A percentile compares a stretch with the other conserved stretches of the same genome.
phyloP scores from a whole-genome alignment of 2,797 vertebrate species.

The Loris lydekkerianus region DNA sequence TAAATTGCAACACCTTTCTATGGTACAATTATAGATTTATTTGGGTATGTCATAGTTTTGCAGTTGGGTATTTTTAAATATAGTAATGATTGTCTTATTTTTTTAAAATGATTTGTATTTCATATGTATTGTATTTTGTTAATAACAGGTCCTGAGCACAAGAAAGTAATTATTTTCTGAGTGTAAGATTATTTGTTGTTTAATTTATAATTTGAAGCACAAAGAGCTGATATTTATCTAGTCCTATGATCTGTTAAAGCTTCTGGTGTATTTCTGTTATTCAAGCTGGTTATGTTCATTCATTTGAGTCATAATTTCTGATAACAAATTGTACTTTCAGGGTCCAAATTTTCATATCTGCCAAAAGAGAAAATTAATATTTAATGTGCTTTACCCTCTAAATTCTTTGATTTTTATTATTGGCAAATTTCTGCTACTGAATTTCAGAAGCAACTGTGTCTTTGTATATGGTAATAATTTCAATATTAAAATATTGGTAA shows the following conservation, averaged over 20 bases:
- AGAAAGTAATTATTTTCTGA: constrained; percentile 57
- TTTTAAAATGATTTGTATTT: constrained; percentile 55
- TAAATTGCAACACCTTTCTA: neutral
- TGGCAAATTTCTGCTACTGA: constrained; percentile 61
- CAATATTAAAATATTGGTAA: constrained; percentile 39
- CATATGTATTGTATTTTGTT: constrained; percentile 57
- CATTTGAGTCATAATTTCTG: constrained; percentile 46
- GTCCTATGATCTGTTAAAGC: neutral
- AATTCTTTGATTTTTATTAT: constrained; percentile 49
- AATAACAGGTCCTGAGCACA: constrained; percentile 21
- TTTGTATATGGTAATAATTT: constrained; percentile 56
- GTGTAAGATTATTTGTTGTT: constrained; percentile 8
- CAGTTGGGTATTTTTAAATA: constrained; percentile 45
- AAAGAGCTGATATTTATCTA: constrained; percentile 18
- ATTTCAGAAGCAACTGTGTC: constrained; percentile 30
- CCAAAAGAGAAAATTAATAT: constrained; percentile 57
- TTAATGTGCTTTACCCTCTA: neutral
- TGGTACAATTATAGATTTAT: constrained; percentile 34
- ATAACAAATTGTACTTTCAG: constrained; percentile 39
- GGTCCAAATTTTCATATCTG: constrained; percentile 6
- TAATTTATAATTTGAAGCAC: constrained; percentile 57
- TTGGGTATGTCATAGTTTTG: constrained; percentile 35
- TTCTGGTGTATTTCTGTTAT: constrained; percentile 44
- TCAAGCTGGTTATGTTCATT: constrained; percentile 56
- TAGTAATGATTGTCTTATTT: neutral